Percentiles rank a stretch among this genome's conserved stretches.
phyloP scores from a whole-genome alignment of 2,888 invertebrate genomes.

The Platycheirus albimanus region DNA sequence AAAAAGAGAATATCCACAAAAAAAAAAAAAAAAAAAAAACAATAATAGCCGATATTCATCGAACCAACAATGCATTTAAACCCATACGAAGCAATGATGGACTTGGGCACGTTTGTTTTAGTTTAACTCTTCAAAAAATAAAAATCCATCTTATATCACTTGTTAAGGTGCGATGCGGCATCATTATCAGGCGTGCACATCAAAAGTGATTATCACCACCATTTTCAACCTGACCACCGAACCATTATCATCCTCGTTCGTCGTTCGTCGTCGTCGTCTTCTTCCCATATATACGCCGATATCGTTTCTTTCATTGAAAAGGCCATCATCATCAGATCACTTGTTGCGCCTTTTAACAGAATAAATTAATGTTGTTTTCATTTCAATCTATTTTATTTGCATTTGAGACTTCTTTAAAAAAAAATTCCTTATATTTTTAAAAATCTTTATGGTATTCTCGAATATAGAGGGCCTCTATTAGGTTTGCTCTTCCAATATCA shows the following conservation, averaged over 20 bases:
- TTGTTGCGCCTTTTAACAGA: constrained; percentile 74
- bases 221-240: constrained; percentile 48
- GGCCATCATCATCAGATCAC: constrained; percentile 64
- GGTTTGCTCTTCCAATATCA: constrained; percentile 55
- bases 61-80: not conserved
- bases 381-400: constrained; percentile 70
- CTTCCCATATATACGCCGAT: too few species aligned
- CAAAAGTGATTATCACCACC: constrained; percentile 66
- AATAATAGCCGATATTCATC: constrained; percentile 44
- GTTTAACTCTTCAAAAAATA: constrained; percentile 76
- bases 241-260: constrained; percentile 55
- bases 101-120: constrained; percentile 70
- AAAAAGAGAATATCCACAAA: constrained; percentile 65
- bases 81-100: constrained; percentile 27
- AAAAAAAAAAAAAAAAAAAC: too few species aligned
- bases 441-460: too few species aligned
- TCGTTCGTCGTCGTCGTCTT: too few species aligned
- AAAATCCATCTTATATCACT: constrained; percentile 1
- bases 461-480: constrained; percentile 12
- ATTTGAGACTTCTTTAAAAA: constrained; percentile 41
- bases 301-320: constrained; percentile 56
- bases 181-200: constrained; percentile 65
- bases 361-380: constrained; percentile 73
- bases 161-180: constrained; percentile 11
- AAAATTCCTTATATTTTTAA: too few species aligned